phyloP scores from a whole-genome alignment of 1,140 invertebrate species.

The Cyphomyrmex costatus region DNA sequence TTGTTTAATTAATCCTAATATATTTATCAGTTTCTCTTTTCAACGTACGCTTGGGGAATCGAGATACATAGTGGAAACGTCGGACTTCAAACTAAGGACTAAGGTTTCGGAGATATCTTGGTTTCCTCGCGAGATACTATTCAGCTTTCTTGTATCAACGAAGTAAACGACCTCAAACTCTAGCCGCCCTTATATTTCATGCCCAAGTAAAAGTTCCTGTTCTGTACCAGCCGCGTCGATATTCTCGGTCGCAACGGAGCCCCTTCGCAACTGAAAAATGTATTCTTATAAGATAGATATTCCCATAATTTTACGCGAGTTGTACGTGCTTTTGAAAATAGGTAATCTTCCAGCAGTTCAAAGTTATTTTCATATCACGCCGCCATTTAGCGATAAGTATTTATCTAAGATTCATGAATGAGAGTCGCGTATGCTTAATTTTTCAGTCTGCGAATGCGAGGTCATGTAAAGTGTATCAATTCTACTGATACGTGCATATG shows the following conservation, averaged over 20 bases:
- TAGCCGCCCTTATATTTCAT: constrained; percentile 77
- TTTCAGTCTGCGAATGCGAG: not conserved
- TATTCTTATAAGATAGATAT: constrained; percentile 46
- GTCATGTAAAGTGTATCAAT: constrained; percentile 18
- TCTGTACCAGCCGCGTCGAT: constrained; percentile 58
- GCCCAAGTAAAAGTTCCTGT: constrained; percentile 77
- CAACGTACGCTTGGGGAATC: not conserved
- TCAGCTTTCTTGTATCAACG: constrained; percentile 82
- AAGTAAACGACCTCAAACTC: constrained; percentile 79
- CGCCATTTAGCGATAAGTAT: not conserved
- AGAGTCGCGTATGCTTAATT: constrained; percentile 18
- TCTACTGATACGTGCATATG: not conserved
- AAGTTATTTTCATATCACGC: constrained; percentile 31
- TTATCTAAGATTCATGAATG: not conserved
- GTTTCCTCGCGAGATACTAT: constrained; percentile 77
- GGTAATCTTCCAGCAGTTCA: constrained; percentile 18
- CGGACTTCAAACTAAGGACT: constrained; percentile 25
- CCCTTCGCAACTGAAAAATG: constrained; percentile 7
- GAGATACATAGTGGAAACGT: not conserved
- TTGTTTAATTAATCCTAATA: constrained; percentile 20
- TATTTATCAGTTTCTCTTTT: constrained; percentile 10
- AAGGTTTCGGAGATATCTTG: constrained; percentile 71
- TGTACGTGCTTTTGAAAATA: constrained; percentile 21
- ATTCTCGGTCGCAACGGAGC: constrained; percentile 33
- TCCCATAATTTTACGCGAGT: constrained; percentile 42